Evolutionary conservation across 2,888 invertebrate species (phyloP).

Genomic region (Endotricha flammealis): DNA sequence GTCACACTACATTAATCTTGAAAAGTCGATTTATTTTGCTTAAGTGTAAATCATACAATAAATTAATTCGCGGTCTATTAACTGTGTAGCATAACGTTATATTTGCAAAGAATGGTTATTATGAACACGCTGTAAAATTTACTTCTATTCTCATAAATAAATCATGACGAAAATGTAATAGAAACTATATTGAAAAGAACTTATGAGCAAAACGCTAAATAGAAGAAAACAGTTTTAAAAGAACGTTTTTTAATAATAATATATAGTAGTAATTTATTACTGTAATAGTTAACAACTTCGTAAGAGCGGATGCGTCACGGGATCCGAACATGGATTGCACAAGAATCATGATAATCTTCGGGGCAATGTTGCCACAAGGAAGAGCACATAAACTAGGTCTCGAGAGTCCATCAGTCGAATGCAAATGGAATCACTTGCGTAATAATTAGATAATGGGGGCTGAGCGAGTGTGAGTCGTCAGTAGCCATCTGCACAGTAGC

Average conservation of each 20-base stretch:
- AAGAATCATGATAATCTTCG: conserved; percentile 28
- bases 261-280: conserved; percentile 5
- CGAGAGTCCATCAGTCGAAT: conserved; percentile 40
- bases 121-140: no score
- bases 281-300: no score
- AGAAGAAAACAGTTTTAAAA: no score
- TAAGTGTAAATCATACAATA: neutral
- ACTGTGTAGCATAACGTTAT: neutral
- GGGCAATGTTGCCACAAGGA: conserved; percentile 39
- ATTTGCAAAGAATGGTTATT: no score
- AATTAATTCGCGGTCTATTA: neutral
- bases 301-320: conserved; percentile 36
- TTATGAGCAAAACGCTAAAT: no score
- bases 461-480: conserved; percentile 26
- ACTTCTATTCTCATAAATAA: no score
- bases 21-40: neutral
- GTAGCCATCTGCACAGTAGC: conserved; percentile 33
- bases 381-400: conserved; percentile 34
- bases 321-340: conserved; percentile 43
- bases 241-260: no score
- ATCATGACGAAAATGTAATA: no score
- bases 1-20: conserved; percentile 8
- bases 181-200: no score
- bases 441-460: conserved; percentile 56
- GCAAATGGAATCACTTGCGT: conserved; percentile 48